Percentiles rank a stretch among this genome's conserved stretches.
These are phyloP conservation scores for Tokudaia muenninki DNA, from an alignment of 2,797 vertebrate species.

Conservation along the genomic window DNA sequence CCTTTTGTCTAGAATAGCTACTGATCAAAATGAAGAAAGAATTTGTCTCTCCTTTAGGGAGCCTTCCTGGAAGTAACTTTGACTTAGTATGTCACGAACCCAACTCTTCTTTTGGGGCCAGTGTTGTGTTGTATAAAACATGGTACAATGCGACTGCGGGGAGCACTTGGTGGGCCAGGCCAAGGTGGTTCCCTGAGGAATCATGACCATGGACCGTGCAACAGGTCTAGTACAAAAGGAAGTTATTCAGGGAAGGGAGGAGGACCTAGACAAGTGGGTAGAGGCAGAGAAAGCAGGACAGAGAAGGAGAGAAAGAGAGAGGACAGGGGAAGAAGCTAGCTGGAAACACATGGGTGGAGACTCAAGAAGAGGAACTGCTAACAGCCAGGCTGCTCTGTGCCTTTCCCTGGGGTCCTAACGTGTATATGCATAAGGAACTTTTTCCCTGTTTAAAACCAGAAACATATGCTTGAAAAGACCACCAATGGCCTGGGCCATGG, in stretches of 20 bases:
- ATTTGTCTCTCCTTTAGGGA: not conserved
- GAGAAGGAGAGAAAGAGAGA: too few species aligned
- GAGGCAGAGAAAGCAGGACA: not conserved
- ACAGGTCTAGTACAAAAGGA: not conserved
- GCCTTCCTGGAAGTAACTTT: not conserved
- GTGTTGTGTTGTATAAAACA: not conserved
- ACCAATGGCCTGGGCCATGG: too few species aligned
- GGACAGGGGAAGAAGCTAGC: not conserved
- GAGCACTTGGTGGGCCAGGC: not conserved
- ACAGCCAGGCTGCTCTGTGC: not conserved
- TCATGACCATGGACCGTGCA: not conserved
- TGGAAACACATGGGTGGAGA: not conserved
- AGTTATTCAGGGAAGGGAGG: not conserved
- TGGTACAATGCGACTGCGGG: not conserved
- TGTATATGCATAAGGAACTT: not conserved
- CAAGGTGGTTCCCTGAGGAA: not conserved
- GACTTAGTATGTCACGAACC: not conserved
- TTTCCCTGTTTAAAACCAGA: not conserved
- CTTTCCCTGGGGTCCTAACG: not conserved
- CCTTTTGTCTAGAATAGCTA: not conserved
- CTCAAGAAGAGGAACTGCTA: too few species aligned
- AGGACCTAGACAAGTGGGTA: not conserved
- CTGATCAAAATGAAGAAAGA: not conserved
- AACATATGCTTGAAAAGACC: not conserved
- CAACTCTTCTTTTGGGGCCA: not conserved